A percentile compares a stretch with the other conserved stretches of the same genome.
These are phyloP conservation scores for Orchestes rusci DNA, from an alignment of 2,888 invertebrate species.

Conservation along the genomic window DNA sequence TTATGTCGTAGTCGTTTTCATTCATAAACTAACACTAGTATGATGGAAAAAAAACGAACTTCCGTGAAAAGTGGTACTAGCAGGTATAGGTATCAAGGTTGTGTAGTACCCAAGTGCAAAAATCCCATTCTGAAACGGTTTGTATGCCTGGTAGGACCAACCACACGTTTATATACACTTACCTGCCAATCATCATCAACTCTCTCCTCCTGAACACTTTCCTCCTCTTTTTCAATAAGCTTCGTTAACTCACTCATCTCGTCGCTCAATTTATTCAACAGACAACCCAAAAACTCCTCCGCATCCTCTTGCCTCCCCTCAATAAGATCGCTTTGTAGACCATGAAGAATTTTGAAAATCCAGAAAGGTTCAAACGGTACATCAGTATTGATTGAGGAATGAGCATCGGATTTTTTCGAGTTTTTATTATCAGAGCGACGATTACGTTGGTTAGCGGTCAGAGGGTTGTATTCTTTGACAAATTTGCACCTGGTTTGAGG, in stretches of 20 bases:
- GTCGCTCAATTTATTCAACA: constrained; percentile 91
- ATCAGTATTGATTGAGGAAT: constrained; percentile 53
- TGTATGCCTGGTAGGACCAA: too few species aligned
- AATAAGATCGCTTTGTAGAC: constrained; percentile 64
- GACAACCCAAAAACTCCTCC: constrained; percentile 90
- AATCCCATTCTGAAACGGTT: too few species aligned
- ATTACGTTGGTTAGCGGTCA: constrained; percentile 51
- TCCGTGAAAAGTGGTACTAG: too few species aligned
- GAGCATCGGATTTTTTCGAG: constrained; percentile 47
- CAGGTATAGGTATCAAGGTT: too few species aligned
- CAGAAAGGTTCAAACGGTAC: constrained; percentile 85
- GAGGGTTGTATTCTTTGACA: constrained; percentile 68
- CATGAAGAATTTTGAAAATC: constrained; percentile 77
- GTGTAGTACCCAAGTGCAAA: too few species aligned
- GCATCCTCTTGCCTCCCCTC: constrained; percentile 96
- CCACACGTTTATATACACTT: too few species aligned
- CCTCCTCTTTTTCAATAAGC: not conserved
- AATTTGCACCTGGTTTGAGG: too few species aligned
- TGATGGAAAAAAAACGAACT: too few species aligned
- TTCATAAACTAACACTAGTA: too few species aligned
- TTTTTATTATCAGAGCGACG: constrained; percentile 42
- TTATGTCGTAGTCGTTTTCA: too few species aligned
- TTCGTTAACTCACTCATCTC: constrained; percentile 82
- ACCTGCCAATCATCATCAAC: not conserved
- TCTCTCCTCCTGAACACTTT: not conserved